Base-by-base conservation (phyloP, 2,113 vertebrate genomes). In the Cyphomyrus plagiostoma region DNA sequence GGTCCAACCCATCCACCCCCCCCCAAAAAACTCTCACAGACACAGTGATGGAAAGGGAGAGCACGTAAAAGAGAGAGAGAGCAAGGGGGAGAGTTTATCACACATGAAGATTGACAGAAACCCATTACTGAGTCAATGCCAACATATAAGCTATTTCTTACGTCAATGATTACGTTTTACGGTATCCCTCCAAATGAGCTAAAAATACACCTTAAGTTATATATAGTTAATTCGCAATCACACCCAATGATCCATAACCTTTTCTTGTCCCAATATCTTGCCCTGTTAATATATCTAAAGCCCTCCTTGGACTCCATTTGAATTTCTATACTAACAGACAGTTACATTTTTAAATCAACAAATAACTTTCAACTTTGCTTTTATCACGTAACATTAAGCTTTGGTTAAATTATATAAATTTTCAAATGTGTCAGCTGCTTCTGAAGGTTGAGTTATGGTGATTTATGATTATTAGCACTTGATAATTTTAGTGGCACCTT, bases 11-110 rank as follows among this genome's bases (percentile, higher is more conserved):
- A 46, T 90, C 83, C 52, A 77, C 74, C 70, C 90, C 88, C 88
- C 80, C 88, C 90, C 90, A 91, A 2, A 13, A 50, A 93, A 95
- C 90, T 93, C 92, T 90, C 35, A 42, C 21, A 90, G 58, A 89
- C 53, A 58, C 77, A 90, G 90, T 88, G 89, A 77, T 85, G 89
- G 87, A 86, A 84, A 83, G 90, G 88, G 83, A 52, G 62, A 35
- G 80, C 21, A 23, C 7, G 77, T 11, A 23, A 56, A 77, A 88
- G 42, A 45, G 46, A 74, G 49, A 50, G 74, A 82, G 89, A 87
- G 50, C 23, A 88, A 53, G 84, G 26, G 77, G 77, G 74, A 45
- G 89, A 50, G 50, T 52, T 86, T 45, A 86, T 89, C 89, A 66
- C 45, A 50, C 89, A 90, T 52, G 52, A 66, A 86, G 90, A 89